Conservation (phyloP, 1,140 invertebrate species). For the Sitobion miscanthi region DNA sequence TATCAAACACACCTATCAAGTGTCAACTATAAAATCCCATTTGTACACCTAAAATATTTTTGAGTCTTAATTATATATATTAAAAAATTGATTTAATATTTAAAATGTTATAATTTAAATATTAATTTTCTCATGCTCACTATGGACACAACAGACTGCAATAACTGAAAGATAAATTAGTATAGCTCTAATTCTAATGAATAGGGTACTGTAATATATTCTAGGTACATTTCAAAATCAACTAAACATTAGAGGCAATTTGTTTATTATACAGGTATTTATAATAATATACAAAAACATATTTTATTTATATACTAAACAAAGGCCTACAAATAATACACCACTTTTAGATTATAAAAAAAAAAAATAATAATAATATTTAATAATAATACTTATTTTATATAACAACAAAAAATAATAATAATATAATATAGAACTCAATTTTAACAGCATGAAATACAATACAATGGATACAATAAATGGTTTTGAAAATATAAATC, state of each 20-base stretch:
- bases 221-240: neutral
- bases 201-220: neutral
- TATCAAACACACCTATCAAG: too few relatives aligned
- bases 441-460: slow-evolving; percentile 32
- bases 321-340: slow-evolving; percentile 21
- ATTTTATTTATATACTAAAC: slow-evolving; percentile 36
- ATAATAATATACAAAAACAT: slow-evolving; percentile 54
- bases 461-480: slow-evolving; percentile 44
- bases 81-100: too few relatives aligned
- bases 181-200: neutral
- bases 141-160: neutral
- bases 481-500: slow-evolving; percentile 45
- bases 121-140: neutral
- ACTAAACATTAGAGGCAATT: neutral
- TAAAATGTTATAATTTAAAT: too few relatives aligned
- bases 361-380: slow-evolving; percentile 41
- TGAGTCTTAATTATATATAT: too few relatives aligned
- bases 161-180: neutral
- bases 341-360: slow-evolving; percentile 43
- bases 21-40: too few relatives aligned
- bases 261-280: slow-evolving; percentile 51
- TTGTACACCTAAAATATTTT: too few relatives aligned
- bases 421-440: slow-evolving; percentile 44
- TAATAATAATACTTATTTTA: slow-evolving; percentile 45
- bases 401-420: slow-evolving; percentile 53